Base-by-base conservation (phyloP, 2,888 invertebrate species). In the Temnothorax ravouxi region DNA sequence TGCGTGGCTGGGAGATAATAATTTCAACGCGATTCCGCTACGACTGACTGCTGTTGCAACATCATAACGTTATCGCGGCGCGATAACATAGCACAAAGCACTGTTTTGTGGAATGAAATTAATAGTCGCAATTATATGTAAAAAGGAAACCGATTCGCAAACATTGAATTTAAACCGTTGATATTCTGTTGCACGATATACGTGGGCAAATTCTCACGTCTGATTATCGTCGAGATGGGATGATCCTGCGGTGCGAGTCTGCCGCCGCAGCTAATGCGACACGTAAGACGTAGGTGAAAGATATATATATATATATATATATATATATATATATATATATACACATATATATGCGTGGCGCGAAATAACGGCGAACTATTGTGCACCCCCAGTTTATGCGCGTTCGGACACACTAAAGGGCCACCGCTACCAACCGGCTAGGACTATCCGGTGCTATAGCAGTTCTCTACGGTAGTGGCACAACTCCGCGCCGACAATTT, bases 401-500 rank as follows among this genome's bases (percentile, higher is more conserved):
- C 67, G 79, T 88, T 71, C 59, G 67, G 80, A 85, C 64, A 67
- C 62, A 76, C 67, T 83, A 82, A 54, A 74, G 82, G 84, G 76
- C 67, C 52, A 66, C 71, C 15, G 79, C 59, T 62, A 72, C 80
- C 67, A 52, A 69, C 62, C 76, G 56, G 69, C 83, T 84, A 86
- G 79, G 83, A 84, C 86, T 84, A 87, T 85, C 86, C 80, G 80
- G 64, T 72, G 83, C 69, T 86, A 87, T 86, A 87, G 87, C 84
- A 88, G 72, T 47, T 80, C 79, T 80, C 72, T n/a, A 86, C 77
- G 72, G 71, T 72, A 80, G 88, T 86, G 47, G 29, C 29, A 29
- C 66, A 85, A 86, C 85, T 77, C 84, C 80, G 83, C 88, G 86
- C 87, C 92, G 92, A 93, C 92, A 93, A 93, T 93, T 93, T 93